phyloP scores from a whole-genome alignment of 2,113 vertebrate species.

The Pontoporia blainvillei region DNA sequence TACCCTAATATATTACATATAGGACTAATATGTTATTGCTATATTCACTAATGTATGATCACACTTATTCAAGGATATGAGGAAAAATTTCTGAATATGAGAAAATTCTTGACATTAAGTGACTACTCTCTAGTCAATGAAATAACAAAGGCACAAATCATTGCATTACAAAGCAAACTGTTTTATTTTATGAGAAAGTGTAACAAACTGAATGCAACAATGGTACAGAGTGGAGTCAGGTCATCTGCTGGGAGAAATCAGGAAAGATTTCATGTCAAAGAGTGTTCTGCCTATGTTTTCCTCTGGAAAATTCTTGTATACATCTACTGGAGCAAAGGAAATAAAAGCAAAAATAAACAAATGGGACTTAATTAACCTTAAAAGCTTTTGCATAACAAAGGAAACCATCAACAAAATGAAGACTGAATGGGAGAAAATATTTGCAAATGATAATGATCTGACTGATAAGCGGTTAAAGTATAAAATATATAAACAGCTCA shows the following conservation, averaged over 20 bases:
- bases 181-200: background rate
- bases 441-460: background rate
- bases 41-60: background rate
- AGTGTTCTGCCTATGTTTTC: background rate
- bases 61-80: background rate
- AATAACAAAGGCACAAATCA: background rate
- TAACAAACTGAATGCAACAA: background rate
- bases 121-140: background rate
- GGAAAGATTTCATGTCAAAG: background rate
- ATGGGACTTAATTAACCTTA: background rate
- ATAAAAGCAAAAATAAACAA: background rate
- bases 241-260: background rate
- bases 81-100: background rate
- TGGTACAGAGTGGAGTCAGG: no score
- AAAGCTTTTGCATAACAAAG: background rate
- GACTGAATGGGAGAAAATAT: background rate
- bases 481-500: background rate
- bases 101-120: background rate
- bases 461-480: background rate
- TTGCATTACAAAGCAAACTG: background rate
- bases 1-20: background rate
- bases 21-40: background rate
- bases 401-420: background rate
- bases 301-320: background rate
- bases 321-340: background rate